phyloP scores from a whole-genome alignment of 2,113 vertebrate genomes.

The Dasyornis broadbenti region DNA sequence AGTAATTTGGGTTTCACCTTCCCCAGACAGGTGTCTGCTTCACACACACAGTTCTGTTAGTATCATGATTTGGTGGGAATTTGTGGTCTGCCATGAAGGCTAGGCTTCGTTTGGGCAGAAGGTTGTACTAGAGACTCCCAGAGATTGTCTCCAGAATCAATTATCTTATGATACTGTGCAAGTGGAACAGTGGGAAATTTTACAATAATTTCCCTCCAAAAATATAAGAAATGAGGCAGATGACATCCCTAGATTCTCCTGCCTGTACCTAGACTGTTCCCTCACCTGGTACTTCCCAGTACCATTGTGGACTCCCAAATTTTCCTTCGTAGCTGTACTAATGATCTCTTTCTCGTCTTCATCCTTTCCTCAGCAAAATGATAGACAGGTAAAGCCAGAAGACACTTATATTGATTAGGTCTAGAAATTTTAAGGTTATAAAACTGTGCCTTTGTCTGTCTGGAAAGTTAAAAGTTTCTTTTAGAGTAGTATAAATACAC shows the following conservation, averaged over 20 bases:
- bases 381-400: not conserved
- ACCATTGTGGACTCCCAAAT: not conserved
- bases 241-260: not conserved
- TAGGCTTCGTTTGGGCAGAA: not conserved
- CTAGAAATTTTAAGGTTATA: not conserved
- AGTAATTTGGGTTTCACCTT: not conserved
- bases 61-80: not conserved
- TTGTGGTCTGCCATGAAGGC: accelerated
- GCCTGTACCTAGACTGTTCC: accelerated
- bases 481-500: not conserved
- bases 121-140: not conserved
- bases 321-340: not conserved
- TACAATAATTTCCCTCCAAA: not conserved
- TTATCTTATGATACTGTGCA: not conserved
- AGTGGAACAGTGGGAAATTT: not conserved
- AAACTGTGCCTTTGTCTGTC: not conserved
- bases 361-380: not conserved
- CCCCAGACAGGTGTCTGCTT: not conserved
- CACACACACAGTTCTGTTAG: not conserved
- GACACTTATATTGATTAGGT: not conserved
- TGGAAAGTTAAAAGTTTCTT: not conserved
- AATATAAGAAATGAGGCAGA: not conserved
- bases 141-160: not conserved
- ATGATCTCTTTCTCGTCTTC: not conserved
- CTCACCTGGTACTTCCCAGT: not conserved